phyloP scores from a whole-genome alignment of 2,888 invertebrate species.

The Argynnis bischoffii region DNA sequence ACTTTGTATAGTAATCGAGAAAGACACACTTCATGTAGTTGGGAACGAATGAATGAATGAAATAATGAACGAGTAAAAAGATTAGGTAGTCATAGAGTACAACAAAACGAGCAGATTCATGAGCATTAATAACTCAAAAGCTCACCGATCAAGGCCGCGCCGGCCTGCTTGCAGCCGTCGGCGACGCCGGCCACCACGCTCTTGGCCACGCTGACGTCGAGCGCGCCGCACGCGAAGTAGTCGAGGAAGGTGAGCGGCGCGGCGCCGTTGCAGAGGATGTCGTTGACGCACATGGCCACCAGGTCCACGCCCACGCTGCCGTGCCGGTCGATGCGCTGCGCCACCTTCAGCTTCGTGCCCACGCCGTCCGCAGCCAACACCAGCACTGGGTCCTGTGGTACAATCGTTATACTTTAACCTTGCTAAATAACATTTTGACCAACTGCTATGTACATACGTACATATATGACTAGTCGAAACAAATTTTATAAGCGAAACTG shows the following conservation, averaged over 20 bases:
- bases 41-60: no score
- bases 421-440: no score
- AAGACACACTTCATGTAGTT: no score
- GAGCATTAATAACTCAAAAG: no score
- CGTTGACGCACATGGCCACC: constrained; percentile 99
- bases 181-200: constrained; percentile 90
- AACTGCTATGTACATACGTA: no score
- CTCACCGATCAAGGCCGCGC: constrained; percentile 92
- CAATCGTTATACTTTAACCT: no score
- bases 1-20: no score
- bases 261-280: constrained; percentile 97
- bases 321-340: constrained; percentile 89
- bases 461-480: no score
- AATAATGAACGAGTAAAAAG: no score
- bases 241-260: constrained; percentile 98
- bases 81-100: no score
- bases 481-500: no score
- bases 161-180: constrained; percentile 91
- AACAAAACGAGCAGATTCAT: no score
- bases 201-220: constrained; percentile 87
- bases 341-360: constrained; percentile 97
- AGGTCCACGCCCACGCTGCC: constrained; percentile 95
- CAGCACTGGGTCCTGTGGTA: constrained; percentile 88
- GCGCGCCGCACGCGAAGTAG: constrained; percentile 94
- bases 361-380: constrained; percentile 99